Evolutionary conservation across 2,113 vertebrate genomes (phyloP).

Genomic region (Odocoileus hemionus): DNA sequence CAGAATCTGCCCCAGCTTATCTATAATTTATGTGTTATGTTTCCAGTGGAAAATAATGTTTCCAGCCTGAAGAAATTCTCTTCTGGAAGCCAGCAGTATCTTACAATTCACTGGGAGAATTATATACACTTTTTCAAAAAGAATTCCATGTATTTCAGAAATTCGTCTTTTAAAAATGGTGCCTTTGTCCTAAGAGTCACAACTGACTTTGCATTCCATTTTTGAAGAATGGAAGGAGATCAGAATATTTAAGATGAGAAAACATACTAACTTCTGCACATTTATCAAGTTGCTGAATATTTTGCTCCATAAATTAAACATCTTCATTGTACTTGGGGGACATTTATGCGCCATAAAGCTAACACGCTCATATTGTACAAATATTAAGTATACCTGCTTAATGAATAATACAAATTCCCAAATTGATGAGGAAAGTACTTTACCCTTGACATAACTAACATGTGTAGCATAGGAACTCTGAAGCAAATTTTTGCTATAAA

Average conservation of each 20-base stretch:
- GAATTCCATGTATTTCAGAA: background rate
- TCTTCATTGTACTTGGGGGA: background rate
- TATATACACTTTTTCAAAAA: background rate
- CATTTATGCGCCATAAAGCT: background rate
- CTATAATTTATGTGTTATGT: background rate
- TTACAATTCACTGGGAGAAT: background rate
- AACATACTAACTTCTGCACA: background rate
- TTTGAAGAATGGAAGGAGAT: background rate
- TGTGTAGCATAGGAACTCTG: background rate
- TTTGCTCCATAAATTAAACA: background rate
- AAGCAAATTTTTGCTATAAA: background rate
- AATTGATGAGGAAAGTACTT: background rate
- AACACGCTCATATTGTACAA: background rate
- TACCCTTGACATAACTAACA: background rate
- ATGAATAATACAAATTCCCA: background rate
- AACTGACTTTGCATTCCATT: background rate
- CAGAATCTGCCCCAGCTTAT: background rate
- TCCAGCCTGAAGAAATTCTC: background rate
- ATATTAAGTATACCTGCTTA: slow-evolving; percentile 4
- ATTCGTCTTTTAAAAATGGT: background rate
- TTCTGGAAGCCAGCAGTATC: background rate
- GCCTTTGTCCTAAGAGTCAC: background rate
- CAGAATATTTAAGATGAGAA: background rate
- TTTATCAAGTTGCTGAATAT: slow-evolving; percentile 3
- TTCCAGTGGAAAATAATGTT: slow-evolving; percentile 27